Evolutionary conservation across 2,113 vertebrate genomes (phyloP), one percentile per base, ranked within the genome.

Genomic region (Xenopus tropicalis): DNA sequence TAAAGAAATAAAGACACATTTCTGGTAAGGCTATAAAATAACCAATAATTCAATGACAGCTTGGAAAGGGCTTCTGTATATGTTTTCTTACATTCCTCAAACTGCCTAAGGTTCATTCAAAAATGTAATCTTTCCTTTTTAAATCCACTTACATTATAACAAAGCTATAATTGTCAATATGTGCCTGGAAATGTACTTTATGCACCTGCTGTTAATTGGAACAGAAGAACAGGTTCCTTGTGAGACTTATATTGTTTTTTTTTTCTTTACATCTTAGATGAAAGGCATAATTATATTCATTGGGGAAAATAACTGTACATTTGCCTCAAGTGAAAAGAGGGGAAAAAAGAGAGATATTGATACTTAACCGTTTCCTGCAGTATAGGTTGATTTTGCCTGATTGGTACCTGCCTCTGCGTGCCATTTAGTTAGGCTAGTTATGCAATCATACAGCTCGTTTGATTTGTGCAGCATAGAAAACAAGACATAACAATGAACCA

Each of bases 181-280:
- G 84, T 82, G 82, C 37, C 85, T 80, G 80, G 80, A 63, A 83
- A 77, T 80, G 52, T 82, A 79, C 84, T 85, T 87, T 70, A 75
- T 82, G 78, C 52, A 76, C 73, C 73, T 76, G 73, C 74, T 80
- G 84, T 77, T 79, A 85, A 83, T 84, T 79, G 70, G 82, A 84
- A 83, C 76, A 77, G 63, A 79, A 59, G 83, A 84, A 79, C 78
- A 81, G 79, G 79, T 86, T 85, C 79, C 43, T 71, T 81, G 24
- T 78, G 59, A 82, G 79, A 69, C 73, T 76, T 46, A 48, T 37
- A 63, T 69, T 76, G 80, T 84, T 82, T 78, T 69, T 84, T n/a
- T 88, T 89, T 79, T 88, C 86, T 90, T 85, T 80, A 72, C 80
- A 84, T 82, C 85, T 84, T 78, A 85, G 83, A 90, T 86, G 51